Conservation (phyloP, 2,797 vertebrate genomes). For the Orientallactaga sibirica region DNA sequence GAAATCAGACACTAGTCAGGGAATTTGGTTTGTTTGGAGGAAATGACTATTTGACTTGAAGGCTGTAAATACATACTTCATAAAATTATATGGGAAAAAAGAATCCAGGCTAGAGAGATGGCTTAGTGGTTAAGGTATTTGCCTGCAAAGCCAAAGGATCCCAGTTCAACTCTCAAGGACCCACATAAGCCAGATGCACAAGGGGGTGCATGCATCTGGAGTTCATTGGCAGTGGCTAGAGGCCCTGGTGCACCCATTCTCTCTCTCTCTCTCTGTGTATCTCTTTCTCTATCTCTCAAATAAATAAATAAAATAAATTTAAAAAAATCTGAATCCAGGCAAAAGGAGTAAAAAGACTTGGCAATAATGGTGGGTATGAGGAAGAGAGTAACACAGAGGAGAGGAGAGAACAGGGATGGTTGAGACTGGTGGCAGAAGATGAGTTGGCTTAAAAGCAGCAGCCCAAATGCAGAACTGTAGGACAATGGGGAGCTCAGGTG, state of each 20-base stretch:
- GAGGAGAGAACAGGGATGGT: neutral
- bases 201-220: no score
- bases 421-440: neutral
- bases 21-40: neutral
- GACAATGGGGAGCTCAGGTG: neutral
- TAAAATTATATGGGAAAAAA: neutral
- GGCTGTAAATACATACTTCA: neutral
- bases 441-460: neutral
- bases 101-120: neutral
- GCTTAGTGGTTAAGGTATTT: no score
- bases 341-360: neutral
- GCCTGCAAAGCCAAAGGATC: no score
- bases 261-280: no score
- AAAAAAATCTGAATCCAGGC: neutral
- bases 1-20: neutral
- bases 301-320: no score
- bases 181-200: no score
- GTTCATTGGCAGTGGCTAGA: no score
- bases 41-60: neutral
- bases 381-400: neutral
- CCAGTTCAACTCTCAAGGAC: no score
- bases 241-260: no score
- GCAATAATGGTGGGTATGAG: neutral
- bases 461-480: neutral
- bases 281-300: no score